Percentiles rank a stretch among this genome's conserved stretches.
Evolutionary conservation across 2,888 invertebrate species (phyloP).

Genomic region (Brenthis ino): DNA sequence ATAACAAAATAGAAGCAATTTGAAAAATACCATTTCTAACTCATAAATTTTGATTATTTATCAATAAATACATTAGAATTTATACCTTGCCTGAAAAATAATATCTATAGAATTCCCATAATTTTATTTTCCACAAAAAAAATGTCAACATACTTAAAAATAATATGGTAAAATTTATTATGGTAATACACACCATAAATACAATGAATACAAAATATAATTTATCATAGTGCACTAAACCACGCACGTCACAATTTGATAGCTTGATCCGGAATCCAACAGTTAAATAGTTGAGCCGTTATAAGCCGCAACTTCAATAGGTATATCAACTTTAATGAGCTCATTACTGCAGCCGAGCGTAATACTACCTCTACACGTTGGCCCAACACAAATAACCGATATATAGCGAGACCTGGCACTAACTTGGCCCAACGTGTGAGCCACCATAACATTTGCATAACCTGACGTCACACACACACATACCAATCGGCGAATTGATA

Average conservation of each 20-base stretch:
- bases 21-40: too few relatives aligned
- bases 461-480: slow-evolving; percentile 44
- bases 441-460: slow-evolving; percentile 54
- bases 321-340: slow-evolving; percentile 57
- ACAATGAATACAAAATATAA: slow-evolving; percentile 20
- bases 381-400: slow-evolving; percentile 6
- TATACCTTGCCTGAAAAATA: too few relatives aligned
- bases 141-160: too few relatives aligned
- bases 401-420: not conserved
- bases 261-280: slow-evolving; percentile 38
- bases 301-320: slow-evolving; percentile 46
- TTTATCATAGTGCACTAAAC: slow-evolving; percentile 29
- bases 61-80: too few relatives aligned
- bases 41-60: too few relatives aligned
- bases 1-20: too few relatives aligned
- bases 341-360: slow-evolving; percentile 54
- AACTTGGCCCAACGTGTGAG: not conserved
- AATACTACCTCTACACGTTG: slow-evolving; percentile 31
- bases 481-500: slow-evolving; percentile 54
- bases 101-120: too few relatives aligned
- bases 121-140: too few relatives aligned
- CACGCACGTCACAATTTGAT: slow-evolving; percentile 35
- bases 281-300: slow-evolving; percentile 45
- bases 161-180: too few relatives aligned
- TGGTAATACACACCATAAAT: not conserved